Evolutionary conservation across 2,113 vertebrate genomes (phyloP), one percentile per base, ranked within the genome.

Genomic region (Peromyscus polionotus): DNA sequence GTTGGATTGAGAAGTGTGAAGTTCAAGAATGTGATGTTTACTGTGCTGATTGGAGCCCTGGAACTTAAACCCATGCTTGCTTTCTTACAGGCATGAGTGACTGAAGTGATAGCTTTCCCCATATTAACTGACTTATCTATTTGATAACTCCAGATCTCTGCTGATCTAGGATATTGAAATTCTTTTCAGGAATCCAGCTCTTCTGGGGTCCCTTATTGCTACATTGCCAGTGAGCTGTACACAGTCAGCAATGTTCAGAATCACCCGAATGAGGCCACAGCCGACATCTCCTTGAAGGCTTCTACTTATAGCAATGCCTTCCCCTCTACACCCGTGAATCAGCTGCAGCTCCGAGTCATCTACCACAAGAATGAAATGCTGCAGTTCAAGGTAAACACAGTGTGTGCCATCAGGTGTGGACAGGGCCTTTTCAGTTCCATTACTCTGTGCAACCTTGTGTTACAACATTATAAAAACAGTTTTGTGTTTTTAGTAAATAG

Each of bases 341-440:
- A 8, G 0, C 98, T 99, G 28, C 92, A 88, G 8, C 98, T 99
- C 84, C 91, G 98, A 4, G 98, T 99, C 91, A 98, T 33, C 20
- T 99, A 98, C 96, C 99, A 99, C 94, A 98, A 92, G 76, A 79
- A 97, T 16, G 67, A 98, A 79, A 99, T 99, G 98, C 98, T 99
- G n/a, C 99, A 99, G 91, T 99, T 99, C 96, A 99, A 99, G 99
- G 99, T 99, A 91, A 70, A 68, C 39, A 16, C 17, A 0, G 59
- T 11, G 2, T 36, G 2, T 13, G 6, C 28, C 0, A 11, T 20
- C 36, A 42, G 19, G 42, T 61, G 0, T 36, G 36, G 4, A 7
- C 42, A 11, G 10, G 1, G 2, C 3, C 3, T 20, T 75, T 48
- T 51, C 19, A 2, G 6, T 51, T 10, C 36, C 3, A 2, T 33